These are phyloP conservation scores for Laupala kohalensis DNA, from an alignment of 1,140 invertebrate species.

Conservation along the genomic window DNA sequence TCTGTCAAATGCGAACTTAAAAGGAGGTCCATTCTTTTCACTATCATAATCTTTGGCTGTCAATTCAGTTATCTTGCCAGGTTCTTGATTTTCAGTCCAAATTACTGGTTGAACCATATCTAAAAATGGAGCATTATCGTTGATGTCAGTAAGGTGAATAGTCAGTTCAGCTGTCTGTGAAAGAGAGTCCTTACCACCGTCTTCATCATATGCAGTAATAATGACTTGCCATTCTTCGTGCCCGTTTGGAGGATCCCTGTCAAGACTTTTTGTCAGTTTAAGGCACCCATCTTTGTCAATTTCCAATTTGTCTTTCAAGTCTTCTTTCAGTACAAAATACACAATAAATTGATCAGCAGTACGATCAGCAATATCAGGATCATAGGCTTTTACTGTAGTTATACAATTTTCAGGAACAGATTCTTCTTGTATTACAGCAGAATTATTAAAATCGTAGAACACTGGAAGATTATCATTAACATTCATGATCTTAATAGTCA, in stretches of 20 bases:
- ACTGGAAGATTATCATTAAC: constrained; percentile 73
- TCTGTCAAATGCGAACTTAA: constrained; percentile 54
- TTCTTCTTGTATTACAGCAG: constrained; percentile 57
- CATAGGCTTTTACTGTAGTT: constrained; percentile 54
- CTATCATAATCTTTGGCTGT: constrained; percentile 68
- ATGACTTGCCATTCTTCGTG: constrained; percentile 69
- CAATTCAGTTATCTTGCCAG: constrained; percentile 51
- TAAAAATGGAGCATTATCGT: constrained; percentile 78
- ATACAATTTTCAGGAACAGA: constrained; percentile 46
- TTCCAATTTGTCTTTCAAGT: constrained; percentile 49
- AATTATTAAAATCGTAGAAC: constrained; percentile 49
- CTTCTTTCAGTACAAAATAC: constrained; percentile 56
- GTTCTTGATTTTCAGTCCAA: constrained; percentile 63
- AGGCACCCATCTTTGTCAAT: constrained; percentile 64
- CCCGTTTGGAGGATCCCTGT: constrained; percentile 75
- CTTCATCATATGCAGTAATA: constrained; percentile 70
- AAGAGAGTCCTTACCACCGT: constrained; percentile 43
- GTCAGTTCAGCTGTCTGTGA: constrained; percentile 51
- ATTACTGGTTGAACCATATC: constrained; percentile 63
- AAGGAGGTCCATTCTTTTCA: constrained; percentile 67
- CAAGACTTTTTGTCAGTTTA: constrained; percentile 59
- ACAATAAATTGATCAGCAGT: constrained; percentile 60
- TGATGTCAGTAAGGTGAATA: constrained; percentile 68
- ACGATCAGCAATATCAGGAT: constrained; percentile 68
- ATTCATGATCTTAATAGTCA: constrained; percentile 65